Evolutionary conservation across 2,888 invertebrate genomes (phyloP).

Genomic region (Macrophya annulata): DNA sequence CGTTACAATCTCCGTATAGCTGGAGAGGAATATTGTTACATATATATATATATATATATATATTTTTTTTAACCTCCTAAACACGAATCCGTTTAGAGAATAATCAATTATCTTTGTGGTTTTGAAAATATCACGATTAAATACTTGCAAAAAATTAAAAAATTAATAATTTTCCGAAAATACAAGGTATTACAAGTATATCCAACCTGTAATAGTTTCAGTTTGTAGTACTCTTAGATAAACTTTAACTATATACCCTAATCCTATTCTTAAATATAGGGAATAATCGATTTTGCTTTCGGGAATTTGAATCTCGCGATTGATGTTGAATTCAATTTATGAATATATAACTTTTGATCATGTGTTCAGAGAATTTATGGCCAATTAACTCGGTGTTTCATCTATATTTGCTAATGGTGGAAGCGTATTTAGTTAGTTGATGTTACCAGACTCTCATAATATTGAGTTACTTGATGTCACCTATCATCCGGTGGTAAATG

Average conservation of each 20-base stretch:
- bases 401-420: not conserved
- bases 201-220: not conserved
- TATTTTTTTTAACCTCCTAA: not conserved
- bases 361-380: not conserved
- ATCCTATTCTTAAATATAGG: not conserved
- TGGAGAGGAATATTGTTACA: not conserved
- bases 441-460: constrained; percentile 10
- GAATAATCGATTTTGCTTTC: not conserved
- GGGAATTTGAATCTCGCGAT: not conserved
- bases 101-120: not conserved
- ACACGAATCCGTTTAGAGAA: not conserved
- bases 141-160: not conserved
- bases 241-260: too few relatives aligned
- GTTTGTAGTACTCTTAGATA: not conserved
- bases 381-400: not conserved
- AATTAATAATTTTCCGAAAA: not conserved
- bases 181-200: not conserved
- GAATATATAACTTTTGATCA: not conserved
- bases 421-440: not conserved
- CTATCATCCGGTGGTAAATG: not conserved
- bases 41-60: not conserved
- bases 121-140: not conserved
- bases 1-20: too few relatives aligned
- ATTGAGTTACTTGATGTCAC: constrained; percentile 3
- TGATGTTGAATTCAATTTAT: not conserved